Percentiles rank a stretch among this genome's conserved stretches.
These are phyloP conservation scores for Tyto alba DNA, from an alignment of 2,113 vertebrate genomes.

Conservation along the genomic window DNA sequence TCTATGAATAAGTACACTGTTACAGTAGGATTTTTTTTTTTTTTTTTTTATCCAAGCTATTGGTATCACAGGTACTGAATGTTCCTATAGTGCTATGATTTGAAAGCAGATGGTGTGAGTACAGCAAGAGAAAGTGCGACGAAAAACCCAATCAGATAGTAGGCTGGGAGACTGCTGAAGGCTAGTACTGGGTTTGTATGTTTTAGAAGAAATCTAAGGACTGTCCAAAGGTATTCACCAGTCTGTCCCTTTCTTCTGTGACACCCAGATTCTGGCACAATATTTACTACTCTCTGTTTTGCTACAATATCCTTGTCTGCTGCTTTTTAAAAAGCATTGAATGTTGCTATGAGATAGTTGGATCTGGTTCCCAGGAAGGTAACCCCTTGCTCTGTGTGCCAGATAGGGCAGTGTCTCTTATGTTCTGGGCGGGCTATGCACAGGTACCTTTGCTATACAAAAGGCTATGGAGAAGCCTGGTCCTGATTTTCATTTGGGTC, in stretches of 20 bases:
- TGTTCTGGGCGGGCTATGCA: neutral
- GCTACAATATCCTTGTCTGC: neutral
- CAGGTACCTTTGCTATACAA: neutral
- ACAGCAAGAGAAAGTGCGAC: neutral
- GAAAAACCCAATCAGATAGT: neutral
- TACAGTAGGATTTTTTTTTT: neutral
- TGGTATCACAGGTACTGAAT: neutral
- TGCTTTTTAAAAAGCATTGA: neutral
- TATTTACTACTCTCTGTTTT: neutral
- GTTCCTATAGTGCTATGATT: neutral
- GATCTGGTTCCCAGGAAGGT: neutral
- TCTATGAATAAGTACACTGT: neutral
- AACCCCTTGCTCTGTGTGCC: neutral
- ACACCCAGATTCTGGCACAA: neutral
- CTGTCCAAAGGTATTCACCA: neutral
- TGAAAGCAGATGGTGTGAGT: conserved; percentile 23
- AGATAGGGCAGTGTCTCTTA: no score
- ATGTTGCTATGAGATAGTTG: neutral
- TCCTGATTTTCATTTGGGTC: neutral
- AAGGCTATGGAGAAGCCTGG: neutral
- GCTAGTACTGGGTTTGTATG: neutral
- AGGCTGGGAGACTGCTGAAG: neutral
- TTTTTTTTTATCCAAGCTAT: neutral
- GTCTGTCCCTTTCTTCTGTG: neutral
- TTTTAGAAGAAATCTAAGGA: neutral